phyloP scores from a whole-genome alignment of 2,797 vertebrate species.

The Onychomys leucogaster region DNA sequence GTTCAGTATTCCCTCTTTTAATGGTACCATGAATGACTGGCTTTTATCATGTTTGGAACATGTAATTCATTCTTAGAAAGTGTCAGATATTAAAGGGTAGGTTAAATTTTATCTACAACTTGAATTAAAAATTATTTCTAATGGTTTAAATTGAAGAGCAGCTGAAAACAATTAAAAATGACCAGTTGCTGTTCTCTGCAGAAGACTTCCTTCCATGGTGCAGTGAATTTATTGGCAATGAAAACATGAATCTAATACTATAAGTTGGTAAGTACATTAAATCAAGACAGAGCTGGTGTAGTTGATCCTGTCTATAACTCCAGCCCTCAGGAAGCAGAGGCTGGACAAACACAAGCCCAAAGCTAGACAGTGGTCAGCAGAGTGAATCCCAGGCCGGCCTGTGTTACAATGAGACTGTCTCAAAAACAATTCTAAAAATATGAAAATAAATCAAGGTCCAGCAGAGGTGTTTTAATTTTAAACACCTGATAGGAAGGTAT shows the following conservation, averaged over 20 bases:
- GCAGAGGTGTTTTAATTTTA: background rate
- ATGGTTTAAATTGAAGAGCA: conserved; percentile 51
- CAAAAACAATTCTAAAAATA: background rate
- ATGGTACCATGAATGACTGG: background rate
- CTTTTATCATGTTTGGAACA: background rate
- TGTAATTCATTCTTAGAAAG: background rate
- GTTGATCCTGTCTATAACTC: background rate
- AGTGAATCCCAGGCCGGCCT: background rate
- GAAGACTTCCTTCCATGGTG: background rate
- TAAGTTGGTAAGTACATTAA: background rate
- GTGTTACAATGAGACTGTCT: background rate
- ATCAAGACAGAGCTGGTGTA: conserved; percentile 15
- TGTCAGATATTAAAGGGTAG: background rate
- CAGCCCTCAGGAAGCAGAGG: background rate
- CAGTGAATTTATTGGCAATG: background rate
- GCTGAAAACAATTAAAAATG: conserved; percentile 41
- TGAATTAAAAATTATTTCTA: conserved; percentile 50
- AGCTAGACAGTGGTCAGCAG: too few species aligned
- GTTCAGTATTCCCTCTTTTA: background rate
- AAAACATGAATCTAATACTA: background rate
- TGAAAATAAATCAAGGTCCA: background rate
- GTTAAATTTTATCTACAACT: conserved; percentile 47
- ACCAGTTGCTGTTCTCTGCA: background rate
- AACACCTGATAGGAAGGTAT: background rate
- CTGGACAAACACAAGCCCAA: background rate